Base-by-base conservation (phyloP, 2,888 invertebrate genomes). In the Aquatica leii region DNA sequence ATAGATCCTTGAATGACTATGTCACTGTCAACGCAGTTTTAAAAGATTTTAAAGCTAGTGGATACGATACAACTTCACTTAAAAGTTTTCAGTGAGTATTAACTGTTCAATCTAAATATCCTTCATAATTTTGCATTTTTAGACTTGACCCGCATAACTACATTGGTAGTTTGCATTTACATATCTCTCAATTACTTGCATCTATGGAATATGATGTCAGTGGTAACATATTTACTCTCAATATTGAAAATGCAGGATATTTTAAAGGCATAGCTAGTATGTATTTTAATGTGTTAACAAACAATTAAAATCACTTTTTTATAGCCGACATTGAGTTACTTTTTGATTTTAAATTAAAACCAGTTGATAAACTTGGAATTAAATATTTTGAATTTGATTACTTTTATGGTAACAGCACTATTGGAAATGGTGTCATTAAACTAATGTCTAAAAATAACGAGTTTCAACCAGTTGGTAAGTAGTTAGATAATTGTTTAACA, bases 1-100 rank as follows among this genome's bases (percentile, higher is more conserved):
- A 88, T 76, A 87, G 91, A 71, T 87, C 88, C 0, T 84, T 88
- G 4, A 77, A 74, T 57, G 88, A 90, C 0, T 86, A 90, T 11
- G 85, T 92, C 17, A 86, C 86, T 61, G 75, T 93, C 12, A 88
- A 87, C 69, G 90, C 92, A 0, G 85, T 84, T 0, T 85, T 90
- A 65, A 88, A 81, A 62, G 86, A 92, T 66, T 86, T 90, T 52
- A 84, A 84, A 70, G 84, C 90, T 0, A 81, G 80, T 48, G 92
- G 92, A 0, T 62, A 37, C 24, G 48, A 62, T 12, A 17, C 14
- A 12, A 18, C 52, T 4, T 0, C 37, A 8, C 9, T 58, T 1
- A 24, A 54, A 17, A 31, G 17, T 31, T 60, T 55, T 37, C 54
- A 48, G 60, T 60, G 41, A 9, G 60, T 59, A 37, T 9, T 4